phyloP scores from a whole-genome alignment of 2,888 invertebrate species.

The Andrena marginata region DNA sequence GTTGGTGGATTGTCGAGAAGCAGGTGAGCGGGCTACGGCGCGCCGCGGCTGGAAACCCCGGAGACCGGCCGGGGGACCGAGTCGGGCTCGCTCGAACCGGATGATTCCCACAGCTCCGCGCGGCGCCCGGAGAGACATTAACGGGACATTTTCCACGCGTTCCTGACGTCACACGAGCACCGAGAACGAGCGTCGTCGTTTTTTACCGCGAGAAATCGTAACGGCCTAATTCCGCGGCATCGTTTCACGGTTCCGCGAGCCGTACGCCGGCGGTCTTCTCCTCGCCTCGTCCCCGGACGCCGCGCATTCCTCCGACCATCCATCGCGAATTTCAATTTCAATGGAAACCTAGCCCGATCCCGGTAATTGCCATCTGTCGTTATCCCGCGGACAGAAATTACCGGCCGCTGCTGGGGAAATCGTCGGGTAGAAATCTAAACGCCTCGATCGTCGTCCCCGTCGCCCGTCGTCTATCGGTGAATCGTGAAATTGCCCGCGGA shows the following conservation, averaged over 20 bases:
- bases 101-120: constrained; percentile 65
- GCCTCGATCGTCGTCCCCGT: constrained; percentile 13
- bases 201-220: constrained; percentile 45
- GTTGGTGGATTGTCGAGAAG: constrained; percentile 57
- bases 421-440: constrained; percentile 28
- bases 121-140: constrained; percentile 58
- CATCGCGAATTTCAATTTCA: constrained; percentile 31
- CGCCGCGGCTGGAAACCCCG: constrained; percentile 19
- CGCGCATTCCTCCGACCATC: background rate
- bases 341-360: constrained; percentile 15
- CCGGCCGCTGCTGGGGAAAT: background rate
- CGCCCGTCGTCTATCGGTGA: constrained; percentile 35
- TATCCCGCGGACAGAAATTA: constrained; percentile 37
- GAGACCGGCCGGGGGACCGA: constrained; percentile 19
- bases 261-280: too few species aligned
- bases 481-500: constrained; percentile 58
- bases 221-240: constrained; percentile 35
- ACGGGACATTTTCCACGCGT: constrained; percentile 68
- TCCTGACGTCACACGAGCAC: constrained; percentile 68
- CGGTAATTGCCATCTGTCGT: constrained; percentile 22
- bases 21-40: constrained; percentile 62
- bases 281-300: too few species aligned
- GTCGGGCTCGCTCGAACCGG: constrained; percentile 55
- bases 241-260: background rate
- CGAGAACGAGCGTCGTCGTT: constrained; percentile 19